Percentiles rank a stretch among this genome's conserved stretches.
Conservation (phyloP, 2,888 invertebrate genomes). For the Tortricodes alternella region DNA sequence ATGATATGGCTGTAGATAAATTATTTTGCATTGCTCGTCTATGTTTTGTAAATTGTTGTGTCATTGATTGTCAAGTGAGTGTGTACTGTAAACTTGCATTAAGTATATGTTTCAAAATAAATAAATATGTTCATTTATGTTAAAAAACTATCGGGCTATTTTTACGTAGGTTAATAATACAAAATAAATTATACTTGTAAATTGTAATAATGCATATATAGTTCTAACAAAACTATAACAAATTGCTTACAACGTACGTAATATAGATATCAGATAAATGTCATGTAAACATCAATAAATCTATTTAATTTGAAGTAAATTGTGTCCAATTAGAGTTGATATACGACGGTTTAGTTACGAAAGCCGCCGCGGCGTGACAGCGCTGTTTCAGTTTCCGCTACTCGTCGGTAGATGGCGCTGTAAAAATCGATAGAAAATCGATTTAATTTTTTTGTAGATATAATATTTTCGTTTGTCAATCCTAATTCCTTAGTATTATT, state of each 20-base stretch:
- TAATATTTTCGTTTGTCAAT: not conserved
- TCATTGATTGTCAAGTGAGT: too few relatives aligned
- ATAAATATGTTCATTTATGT: too few relatives aligned
- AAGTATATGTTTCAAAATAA: too few relatives aligned
- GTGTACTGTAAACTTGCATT: too few relatives aligned
- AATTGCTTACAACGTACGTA: slow-evolving; percentile 11
- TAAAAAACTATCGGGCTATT: too few relatives aligned
- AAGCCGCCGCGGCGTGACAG: slow-evolving; percentile 50
- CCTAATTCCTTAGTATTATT: not conserved
- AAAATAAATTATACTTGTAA: not conserved
- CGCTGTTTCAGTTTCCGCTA: slow-evolving; percentile 45
- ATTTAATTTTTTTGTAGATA: not conserved
- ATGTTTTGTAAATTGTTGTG: too few relatives aligned
- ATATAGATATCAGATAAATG: slow-evolving; percentile 44
- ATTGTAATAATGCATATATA: not conserved
- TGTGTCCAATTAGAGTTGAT: slow-evolving; percentile 66
- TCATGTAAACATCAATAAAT: slow-evolving; percentile 69
- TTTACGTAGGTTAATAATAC: too few relatives aligned
- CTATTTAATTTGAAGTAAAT: slow-evolving; percentile 71
- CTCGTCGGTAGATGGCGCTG: slow-evolving; percentile 68
- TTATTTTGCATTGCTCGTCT: too few relatives aligned
- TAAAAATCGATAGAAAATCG: slow-evolving; percentile 42
- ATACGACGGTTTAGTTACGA: slow-evolving; percentile 48
- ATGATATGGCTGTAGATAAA: too few relatives aligned
- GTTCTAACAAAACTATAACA: too few relatives aligned